A percentile compares a stretch with the other conserved stretches of the same genome.
phyloP scores from a whole-genome alignment of 2,797 vertebrate species.

The Diplodus puntazzo region DNA sequence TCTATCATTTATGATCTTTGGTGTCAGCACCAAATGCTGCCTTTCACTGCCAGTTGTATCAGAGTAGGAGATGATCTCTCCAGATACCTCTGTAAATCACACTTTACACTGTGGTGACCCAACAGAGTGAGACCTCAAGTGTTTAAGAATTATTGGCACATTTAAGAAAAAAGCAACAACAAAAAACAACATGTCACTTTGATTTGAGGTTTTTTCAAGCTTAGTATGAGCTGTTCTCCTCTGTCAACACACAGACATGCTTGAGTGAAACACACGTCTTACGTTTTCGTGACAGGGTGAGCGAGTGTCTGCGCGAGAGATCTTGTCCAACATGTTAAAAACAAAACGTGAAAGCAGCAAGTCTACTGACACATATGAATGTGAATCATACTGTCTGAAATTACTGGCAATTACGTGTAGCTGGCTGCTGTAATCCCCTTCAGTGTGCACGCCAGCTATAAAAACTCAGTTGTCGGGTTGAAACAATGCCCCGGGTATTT shows the following conservation, averaged over 20 bases:
- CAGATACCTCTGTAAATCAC: conserved; percentile 51
- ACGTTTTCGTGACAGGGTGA: conserved; percentile 29
- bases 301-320: conserved; percentile 41
- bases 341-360: conserved; percentile 52
- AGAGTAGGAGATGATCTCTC: conserved; percentile 28
- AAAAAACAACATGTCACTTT: conserved; percentile 13
- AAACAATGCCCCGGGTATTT: conserved; percentile 60
- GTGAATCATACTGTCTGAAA: conserved; percentile 79
- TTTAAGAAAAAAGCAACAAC: neutral
- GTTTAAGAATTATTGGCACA: conserved; percentile 14
- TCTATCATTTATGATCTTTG: conserved; percentile 29
- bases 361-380: conserved; percentile 53
- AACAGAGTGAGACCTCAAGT: conserved; percentile 28
- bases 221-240: conserved; percentile 16
- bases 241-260: conserved; percentile 35
- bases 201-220: conserved; percentile 6
- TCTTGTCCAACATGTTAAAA: conserved; percentile 39
- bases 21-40: conserved; percentile 30
- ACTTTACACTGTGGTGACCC: conserved; percentile 19
- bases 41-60: conserved; percentile 35
- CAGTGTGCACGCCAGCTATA: conserved; percentile 67
- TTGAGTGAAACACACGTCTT: conserved; percentile 4
- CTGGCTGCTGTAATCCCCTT: conserved; percentile 67
- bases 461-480: conserved; percentile 69
- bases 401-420: conserved; percentile 76